Conservation (phyloP, 2,797 vertebrate genomes). For the Otus scops region DNA sequence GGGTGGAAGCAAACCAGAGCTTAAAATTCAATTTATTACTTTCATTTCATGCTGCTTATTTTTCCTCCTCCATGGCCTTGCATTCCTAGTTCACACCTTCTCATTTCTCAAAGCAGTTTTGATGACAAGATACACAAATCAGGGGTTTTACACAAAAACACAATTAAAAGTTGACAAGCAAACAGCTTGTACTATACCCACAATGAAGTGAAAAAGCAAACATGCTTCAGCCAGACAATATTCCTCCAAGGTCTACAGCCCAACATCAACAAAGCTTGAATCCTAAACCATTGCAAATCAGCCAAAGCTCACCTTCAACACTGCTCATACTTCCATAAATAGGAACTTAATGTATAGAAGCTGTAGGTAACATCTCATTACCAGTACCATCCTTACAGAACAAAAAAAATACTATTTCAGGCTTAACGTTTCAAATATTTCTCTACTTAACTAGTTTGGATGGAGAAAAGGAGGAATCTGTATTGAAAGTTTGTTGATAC, state of each 20-base stretch:
- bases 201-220: not conserved
- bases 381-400: not conserved
- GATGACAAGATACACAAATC: not conserved
- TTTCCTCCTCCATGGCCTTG: not conserved
- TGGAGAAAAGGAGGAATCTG: not conserved
- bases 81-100: fast-evolving
- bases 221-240: not conserved
- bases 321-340: fast-evolving
- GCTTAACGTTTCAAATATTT: not conserved
- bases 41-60: not conserved
- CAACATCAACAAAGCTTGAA: not conserved
- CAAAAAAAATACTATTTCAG: not conserved
- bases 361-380: not conserved
- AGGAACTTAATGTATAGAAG: not conserved
- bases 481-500: not conserved
- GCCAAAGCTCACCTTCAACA: not conserved
- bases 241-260: not conserved
- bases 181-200: not conserved
- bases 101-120: not conserved
- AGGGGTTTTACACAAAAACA: not conserved
- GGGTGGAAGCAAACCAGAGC: not conserved
- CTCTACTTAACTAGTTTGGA: not conserved
- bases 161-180: not conserved
- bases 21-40: not conserved
- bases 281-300: not conserved